These are phyloP conservation scores for Oasisia sp. DNA, from an alignment of 2,888 invertebrate species.

Conservation along the genomic window DNA sequence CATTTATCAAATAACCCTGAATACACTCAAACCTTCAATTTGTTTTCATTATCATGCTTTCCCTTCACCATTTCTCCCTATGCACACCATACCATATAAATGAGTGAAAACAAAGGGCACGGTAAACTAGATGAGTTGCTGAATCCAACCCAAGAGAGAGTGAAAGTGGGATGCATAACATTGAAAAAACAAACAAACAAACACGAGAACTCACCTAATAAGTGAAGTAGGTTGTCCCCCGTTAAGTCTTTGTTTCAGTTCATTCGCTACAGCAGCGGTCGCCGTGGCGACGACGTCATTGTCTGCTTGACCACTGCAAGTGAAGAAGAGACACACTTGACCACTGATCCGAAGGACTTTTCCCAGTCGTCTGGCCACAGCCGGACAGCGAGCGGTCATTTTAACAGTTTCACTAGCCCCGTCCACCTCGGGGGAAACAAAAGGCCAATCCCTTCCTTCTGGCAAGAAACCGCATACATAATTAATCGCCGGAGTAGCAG, in stretches of 20 bases:
- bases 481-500: background rate
- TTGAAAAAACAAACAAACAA: background rate
- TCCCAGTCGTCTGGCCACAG: background rate
- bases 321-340: background rate
- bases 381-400: background rate
- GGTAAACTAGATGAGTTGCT: background rate
- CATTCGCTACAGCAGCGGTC: background rate
- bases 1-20: background rate
- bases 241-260: background rate
- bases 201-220: background rate
- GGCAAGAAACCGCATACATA: background rate
- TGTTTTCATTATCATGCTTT: background rate
- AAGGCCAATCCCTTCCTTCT: background rate
- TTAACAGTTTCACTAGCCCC: background rate
- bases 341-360: background rate
- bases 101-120: background rate
- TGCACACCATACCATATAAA: background rate
- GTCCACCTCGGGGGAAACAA: background rate
- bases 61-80: background rate
- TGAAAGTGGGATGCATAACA: background rate
- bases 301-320: background rate
- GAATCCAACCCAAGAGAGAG: background rate
- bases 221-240: conserved; percentile 17
- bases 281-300: background rate
- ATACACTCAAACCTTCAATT: background rate